Evolutionary conservation across 2,888 invertebrate species (phyloP).

Genomic region (Chrysina gloriosa): DNA sequence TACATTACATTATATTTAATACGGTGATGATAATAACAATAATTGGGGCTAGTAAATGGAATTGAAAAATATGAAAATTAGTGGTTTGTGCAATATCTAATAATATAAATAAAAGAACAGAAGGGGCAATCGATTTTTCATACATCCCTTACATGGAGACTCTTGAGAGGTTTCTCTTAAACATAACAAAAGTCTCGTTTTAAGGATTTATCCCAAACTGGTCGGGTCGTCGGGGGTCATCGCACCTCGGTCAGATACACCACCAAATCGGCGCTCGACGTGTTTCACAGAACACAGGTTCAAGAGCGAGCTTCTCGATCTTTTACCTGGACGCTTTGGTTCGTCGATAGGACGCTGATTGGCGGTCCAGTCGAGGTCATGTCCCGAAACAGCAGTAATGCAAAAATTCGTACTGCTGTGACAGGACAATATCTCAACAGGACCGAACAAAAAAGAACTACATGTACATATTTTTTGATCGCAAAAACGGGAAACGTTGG

Average conservation of each 20-base stretch:
- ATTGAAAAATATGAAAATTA: not conserved
- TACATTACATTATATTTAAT: slow-evolving; percentile 22
- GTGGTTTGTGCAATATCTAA: slow-evolving; percentile 30
- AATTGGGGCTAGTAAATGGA: not conserved
- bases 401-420: slow-evolving; percentile 90
- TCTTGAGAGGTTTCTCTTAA: slow-evolving; percentile 22
- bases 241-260: not conserved
- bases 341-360: slow-evolving; percentile 3
- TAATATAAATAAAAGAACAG: slow-evolving; percentile 23
- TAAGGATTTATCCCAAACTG: not conserved
- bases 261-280: not conserved
- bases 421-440: slow-evolving; percentile 95
- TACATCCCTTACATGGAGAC: slow-evolving; percentile 31
- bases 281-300: not conserved
- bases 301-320: not conserved
- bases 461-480: slow-evolving; percentile 12
- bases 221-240: not conserved
- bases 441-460: slow-evolving; percentile 46
- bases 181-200: slow-evolving; percentile 8
- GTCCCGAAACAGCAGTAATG: slow-evolving; percentile 94
- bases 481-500: slow-evolving; percentile 2
- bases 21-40: slow-evolving; percentile 20
- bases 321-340: not conserved
- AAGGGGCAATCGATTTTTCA: slow-evolving; percentile 28
- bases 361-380: slow-evolving; percentile 73